Evolutionary conservation across 2,888 invertebrate genomes (phyloP).

Genomic region (Catocala nupta): DNA sequence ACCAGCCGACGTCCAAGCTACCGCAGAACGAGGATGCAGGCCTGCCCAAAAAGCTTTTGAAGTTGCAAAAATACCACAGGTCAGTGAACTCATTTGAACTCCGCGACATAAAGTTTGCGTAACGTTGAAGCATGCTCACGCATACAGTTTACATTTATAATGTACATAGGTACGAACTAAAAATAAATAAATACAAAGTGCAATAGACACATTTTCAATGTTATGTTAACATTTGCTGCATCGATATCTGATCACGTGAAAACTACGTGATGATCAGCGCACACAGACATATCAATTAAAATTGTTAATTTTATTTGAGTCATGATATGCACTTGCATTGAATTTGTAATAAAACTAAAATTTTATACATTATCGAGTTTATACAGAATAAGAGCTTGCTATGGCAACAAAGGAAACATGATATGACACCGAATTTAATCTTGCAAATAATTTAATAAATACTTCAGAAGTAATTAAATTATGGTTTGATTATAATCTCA

Average conservation of each 20-base stretch:
- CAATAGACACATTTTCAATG: conserved; percentile 10
- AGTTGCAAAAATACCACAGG: conserved; percentile 87
- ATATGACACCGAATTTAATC: too few relatives aligned
- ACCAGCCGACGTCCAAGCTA: conserved; percentile 69
- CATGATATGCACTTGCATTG: conserved; percentile 3
- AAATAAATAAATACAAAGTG: conserved; percentile 41
- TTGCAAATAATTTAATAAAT: too few relatives aligned
- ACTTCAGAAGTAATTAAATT: too few relatives aligned
- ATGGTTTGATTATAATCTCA: too few relatives aligned
- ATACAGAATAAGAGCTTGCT: not conserved
- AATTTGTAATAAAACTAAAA: not conserved
- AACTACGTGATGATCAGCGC: conserved; percentile 28
- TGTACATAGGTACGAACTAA: conserved; percentile 37
- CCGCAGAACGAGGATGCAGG: conserved; percentile 74
- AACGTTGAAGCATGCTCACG: conserved; percentile 55
- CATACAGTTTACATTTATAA: conserved; percentile 34
- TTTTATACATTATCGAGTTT: not conserved
- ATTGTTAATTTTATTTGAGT: conserved; percentile 10
- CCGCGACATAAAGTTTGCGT: conserved; percentile 64
- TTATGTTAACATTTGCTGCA: conserved; percentile 30
- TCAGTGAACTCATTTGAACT: conserved; percentile 80
- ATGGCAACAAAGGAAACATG: conserved; percentile 6
- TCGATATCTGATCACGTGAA: conserved; percentile 38
- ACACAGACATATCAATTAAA: conserved; percentile 19
- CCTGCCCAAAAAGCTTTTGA: conserved; percentile 80